Base-by-base conservation (phyloP, 2,797 vertebrate species). In the Garrulus glandarius region DNA sequence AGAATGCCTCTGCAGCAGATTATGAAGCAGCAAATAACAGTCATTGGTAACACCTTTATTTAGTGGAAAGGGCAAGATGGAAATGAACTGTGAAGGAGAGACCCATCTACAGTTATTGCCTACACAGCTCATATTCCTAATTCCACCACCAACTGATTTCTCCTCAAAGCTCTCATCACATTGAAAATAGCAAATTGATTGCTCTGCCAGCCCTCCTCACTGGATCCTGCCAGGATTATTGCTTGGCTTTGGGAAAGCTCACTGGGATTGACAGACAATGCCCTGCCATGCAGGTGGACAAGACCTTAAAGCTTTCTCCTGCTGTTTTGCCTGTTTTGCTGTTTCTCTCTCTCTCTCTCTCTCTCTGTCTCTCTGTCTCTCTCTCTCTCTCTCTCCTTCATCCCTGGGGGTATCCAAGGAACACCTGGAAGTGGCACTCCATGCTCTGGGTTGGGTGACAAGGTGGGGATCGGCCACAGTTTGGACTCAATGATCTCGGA, bases 51-150 rank as follows among this genome's bases (percentile, higher is more conserved):
- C 47, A 74, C 55, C 68, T 95, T 95, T 86, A 92, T 94, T 89
- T 72, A 49, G 67, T 59, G 56, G 84, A 93, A 59, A 90, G 65
- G 59, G 44, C 34, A 61, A 90, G 59, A 39, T 84, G 69, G 88
- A 89, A 96, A 93, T 57, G 71, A 87, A 39, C 92, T 89, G 85
- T 91, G 92, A 96, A 96, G 68, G 70, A 81, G 84, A 95, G 49
- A 65, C 59, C 16, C 55, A 14, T 87, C 17, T 16, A 6, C 79
- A 87, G 92, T 92, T 84, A 90, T 80, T 89, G 77, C 77, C 64
- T 78, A 55, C 18, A 39, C 2, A 8, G 77, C 44, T 88, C 79
- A 92, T 79, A 59, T 74, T 96, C 84, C 43, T 93, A 90, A 92
- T 96, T 87, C 89, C 3, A 44, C 20, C 9, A 52, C 37, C 49